Evolutionary conservation across 2,888 invertebrate genomes (phyloP).

Genomic region (Megamerina dolium): DNA sequence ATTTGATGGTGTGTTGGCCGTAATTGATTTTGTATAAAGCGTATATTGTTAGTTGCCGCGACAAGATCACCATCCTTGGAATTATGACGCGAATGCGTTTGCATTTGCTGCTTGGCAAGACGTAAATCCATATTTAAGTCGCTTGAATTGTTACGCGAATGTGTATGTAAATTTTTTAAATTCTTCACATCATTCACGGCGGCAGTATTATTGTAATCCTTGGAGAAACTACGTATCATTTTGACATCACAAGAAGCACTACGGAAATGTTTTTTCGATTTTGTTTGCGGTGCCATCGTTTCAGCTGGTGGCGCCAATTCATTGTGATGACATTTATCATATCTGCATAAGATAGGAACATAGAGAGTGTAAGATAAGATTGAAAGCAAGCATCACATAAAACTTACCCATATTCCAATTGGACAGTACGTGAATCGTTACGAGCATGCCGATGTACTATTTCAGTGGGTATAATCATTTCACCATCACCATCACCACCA

Average conservation of each 20-base stretch:
- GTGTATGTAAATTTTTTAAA: conserved; percentile 45
- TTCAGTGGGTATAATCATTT: conserved; percentile 41
- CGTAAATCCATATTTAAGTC: conserved; percentile 44
- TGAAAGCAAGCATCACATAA: neutral
- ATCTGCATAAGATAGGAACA: conserved; percentile 26
- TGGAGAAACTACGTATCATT: conserved; percentile 47
- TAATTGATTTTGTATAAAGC: conserved; percentile 48
- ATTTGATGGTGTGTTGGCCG: conserved; percentile 45
- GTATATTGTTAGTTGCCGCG: conserved; percentile 38
- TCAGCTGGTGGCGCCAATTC: conserved; percentile 21
- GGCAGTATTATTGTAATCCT: conserved; percentile 35
- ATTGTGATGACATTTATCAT: conserved; percentile 45
- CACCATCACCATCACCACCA: conserved; percentile 34
- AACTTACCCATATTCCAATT: conserved; percentile 54
- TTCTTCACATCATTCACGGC: conserved; percentile 34
- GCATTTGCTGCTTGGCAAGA: too few relatives aligned
- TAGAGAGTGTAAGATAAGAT: neutral
- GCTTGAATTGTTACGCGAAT: conserved; percentile 49
- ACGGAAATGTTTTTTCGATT: conserved; percentile 48
- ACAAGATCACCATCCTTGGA: conserved; percentile 36
- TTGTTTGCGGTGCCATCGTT: conserved; percentile 38
- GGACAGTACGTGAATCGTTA: conserved; percentile 61
- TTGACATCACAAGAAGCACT: conserved; percentile 50
- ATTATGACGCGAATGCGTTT: conserved; percentile 40
- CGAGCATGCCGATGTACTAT: conserved; percentile 52